Conservation (phyloP, 2,113 vertebrate genomes). For the Felis chaus region DNA sequence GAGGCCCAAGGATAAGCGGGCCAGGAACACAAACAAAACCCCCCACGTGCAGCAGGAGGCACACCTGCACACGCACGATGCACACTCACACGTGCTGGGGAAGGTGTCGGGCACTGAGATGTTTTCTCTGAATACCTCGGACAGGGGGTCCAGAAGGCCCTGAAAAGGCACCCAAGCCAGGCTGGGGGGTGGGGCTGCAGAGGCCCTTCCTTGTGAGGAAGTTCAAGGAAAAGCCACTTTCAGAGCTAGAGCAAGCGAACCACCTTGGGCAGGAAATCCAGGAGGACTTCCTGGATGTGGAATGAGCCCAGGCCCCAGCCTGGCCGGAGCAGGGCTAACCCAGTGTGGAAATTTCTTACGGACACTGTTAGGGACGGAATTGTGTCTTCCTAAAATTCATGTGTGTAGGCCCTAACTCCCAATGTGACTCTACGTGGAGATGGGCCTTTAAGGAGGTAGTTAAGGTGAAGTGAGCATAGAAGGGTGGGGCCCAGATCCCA, state of each 20-base stretch:
- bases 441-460: background rate
- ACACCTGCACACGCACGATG: rapidly evolving
- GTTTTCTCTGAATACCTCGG: background rate
- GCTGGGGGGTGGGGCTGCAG: rapidly evolving
- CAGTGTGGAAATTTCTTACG: background rate
- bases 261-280: background rate
- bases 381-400: background rate
- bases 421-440: background rate
- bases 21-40: background rate
- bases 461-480: no score
- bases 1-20: background rate
- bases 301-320: background rate
- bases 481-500: background rate
- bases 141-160: background rate
- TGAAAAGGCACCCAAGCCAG: background rate
- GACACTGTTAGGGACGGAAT: background rate
- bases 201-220: background rate
- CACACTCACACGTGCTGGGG: no score
- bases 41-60: no score
- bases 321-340: background rate
- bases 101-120: background rate
- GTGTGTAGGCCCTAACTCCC: no score
- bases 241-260: background rate
- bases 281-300: no score
- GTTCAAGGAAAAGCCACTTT: rapidly evolving